These are phyloP conservation scores for Leptinotarsa defecta DNA, from an alignment of 1,140 invertebrate genomes.

Conservation along the genomic window DNA sequence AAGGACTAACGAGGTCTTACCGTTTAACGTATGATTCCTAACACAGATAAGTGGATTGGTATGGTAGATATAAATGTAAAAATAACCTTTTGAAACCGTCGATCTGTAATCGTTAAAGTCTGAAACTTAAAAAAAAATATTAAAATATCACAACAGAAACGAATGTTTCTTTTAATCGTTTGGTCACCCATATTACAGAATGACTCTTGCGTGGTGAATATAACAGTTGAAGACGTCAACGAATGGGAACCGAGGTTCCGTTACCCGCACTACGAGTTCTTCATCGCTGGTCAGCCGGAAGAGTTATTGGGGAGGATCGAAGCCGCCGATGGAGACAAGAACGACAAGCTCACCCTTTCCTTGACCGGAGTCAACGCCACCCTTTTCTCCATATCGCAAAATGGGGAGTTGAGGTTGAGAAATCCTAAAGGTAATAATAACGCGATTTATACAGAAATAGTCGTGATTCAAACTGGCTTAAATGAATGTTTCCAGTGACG, in stretches of 20 bases:
- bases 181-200: conserved; percentile 62
- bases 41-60: no score
- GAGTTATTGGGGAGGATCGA: conserved; percentile 69
- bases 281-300: conserved; percentile 61
- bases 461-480: background rate
- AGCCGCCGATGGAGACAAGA: conserved; percentile 79
- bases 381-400: conserved; percentile 49
- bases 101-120: no score
- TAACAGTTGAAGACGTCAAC: conserved; percentile 86
- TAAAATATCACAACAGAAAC: no score
- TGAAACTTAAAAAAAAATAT: no score
- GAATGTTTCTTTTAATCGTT: no score
- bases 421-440: conserved; percentile 30
- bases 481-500: conserved; percentile 18
- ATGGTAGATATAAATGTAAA: no score
- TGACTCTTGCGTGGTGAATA: conserved; percentile 71
- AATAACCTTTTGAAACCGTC: no score
- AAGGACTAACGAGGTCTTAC: no score
- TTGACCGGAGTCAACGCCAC: conserved; percentile 72
- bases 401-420: conserved; percentile 48
- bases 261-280: conserved; percentile 85
- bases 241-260: conserved; percentile 91
- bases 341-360: conserved; percentile 71
- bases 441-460: background rate
- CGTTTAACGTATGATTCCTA: no score